Base-by-base conservation (phyloP, 2,113 vertebrate species). In the Tringa solitaria region DNA sequence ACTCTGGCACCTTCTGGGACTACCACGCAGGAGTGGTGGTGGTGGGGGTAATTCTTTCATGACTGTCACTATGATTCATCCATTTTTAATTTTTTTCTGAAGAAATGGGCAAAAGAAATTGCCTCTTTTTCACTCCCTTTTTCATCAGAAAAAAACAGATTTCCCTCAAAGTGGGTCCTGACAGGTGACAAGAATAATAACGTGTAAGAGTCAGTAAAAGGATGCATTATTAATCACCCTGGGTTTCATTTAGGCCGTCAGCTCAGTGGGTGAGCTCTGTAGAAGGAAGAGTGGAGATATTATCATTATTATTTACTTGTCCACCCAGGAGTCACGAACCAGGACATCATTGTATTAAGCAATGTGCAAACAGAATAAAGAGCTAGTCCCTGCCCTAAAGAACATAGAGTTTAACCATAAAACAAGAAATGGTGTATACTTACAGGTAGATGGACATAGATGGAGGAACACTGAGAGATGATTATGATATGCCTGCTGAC, bases 181-280 rank as follows among this genome's bases (percentile, higher is more conserved):
- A 96, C 90, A 97, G 94, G 89, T 97, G 95, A 96, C 95, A 96
- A 96, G 96, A 97, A 96, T 97, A 97, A 97, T 96, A 97, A 97
- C 73, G 5, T 95, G 95, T 96, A 96, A 94, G 93, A 96, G 92
- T 96, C 94, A 96, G 96, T 96, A 93, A 95, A 95, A 96, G 94
- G 90, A 95, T 97, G 90, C 92, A 97, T 96, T 97, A 95, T 96
- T 97, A 96, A 96, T 97, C 96, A 95, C 57, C 13, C 67, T 54
- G 80, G 92, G 88, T 96, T 97, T 96, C 90, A 94, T 95, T 96
- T 96, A 95, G 86, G 61, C 88, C 53, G 6, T 90, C 90, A 92
- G 65, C 96, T 97, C 95, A 87, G 95, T 94, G 86, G 95, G 95
- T 89, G 86, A 97, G 90, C 77, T 94, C 95, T 84, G 83, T 84